Percentiles rank a stretch among this genome's conserved stretches.
Evolutionary conservation across 2,888 invertebrate species (phyloP).

Genomic region (Brenthis daphne): DNA sequence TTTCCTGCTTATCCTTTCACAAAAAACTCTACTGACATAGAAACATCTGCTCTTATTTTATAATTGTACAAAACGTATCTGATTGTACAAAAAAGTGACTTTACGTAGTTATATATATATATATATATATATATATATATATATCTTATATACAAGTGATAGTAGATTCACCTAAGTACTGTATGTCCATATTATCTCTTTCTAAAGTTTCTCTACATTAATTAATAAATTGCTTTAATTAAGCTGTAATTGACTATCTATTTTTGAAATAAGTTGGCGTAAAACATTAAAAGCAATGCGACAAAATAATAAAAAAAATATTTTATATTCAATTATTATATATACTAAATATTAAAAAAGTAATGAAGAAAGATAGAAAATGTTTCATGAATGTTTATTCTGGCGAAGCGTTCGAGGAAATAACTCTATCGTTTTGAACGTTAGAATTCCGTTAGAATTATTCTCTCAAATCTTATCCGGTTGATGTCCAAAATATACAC

Average conservation of each 20-base stretch:
- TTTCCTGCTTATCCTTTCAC: conserved; percentile 10
- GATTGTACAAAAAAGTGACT: not conserved
- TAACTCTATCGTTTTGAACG: conserved; percentile 14
- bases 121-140: not conserved
- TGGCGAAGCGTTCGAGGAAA: conserved; percentile 15
- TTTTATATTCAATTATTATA: not conserved
- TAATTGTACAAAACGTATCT: not conserved
- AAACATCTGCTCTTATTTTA: conserved; percentile 9
- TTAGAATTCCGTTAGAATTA: too few species aligned
- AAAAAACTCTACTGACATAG: conserved; percentile 2
- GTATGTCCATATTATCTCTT: too few species aligned
- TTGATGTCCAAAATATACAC: conserved; percentile 20
- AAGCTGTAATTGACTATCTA: too few species aligned
- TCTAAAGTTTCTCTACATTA: too few species aligned
- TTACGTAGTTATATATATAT: not conserved
- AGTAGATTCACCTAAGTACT: too few species aligned
- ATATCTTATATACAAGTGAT: too few species aligned
- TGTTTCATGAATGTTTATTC: conserved; percentile 15
- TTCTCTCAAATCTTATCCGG: not conserved
- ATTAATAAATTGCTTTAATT: too few species aligned
- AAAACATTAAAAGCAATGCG: not conserved
- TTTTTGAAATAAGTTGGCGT: too few species aligned
- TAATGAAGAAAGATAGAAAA: conserved; percentile 5
- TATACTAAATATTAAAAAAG: conserved; percentile 5
- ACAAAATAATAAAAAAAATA: not conserved